A percentile compares a stretch with the other conserved stretches of the same genome.
Evolutionary conservation across 1,140 invertebrate species (phyloP).

Genomic region (Ridgeia piscesae): DNA sequence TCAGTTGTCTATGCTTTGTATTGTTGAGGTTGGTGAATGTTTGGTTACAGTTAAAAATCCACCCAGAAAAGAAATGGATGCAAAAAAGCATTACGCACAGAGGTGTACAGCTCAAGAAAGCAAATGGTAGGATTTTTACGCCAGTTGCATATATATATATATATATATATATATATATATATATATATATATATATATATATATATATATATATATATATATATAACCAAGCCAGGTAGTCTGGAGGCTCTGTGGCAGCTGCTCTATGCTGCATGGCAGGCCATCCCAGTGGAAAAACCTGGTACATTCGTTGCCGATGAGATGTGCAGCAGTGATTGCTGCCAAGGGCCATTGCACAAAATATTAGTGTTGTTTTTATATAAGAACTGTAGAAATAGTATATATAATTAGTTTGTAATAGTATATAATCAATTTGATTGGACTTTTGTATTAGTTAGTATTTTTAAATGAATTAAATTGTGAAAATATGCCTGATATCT

Average conservation of each 20-base stretch:
- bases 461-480: too few species aligned
- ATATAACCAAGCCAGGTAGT: neutral
- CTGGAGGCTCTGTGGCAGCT: conserved; percentile 12
- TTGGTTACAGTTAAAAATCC: conserved; percentile 8
- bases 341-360: conserved; percentile 13
- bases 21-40: neutral
- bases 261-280: neutral
- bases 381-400: neutral
- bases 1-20: neutral
- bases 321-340: conserved; percentile 11
- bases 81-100: conserved; percentile 20
- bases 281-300: conserved; percentile 17
- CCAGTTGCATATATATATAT: neutral
- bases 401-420: too few species aligned
- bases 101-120: conserved; percentile 8
- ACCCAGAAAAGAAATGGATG: conserved; percentile 12
- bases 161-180: too few species aligned
- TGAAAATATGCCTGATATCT: too few species aligned
- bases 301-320: conserved; percentile 11
- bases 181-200: too few species aligned
- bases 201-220: too few species aligned
- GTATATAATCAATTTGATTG: too few species aligned
- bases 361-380: conserved; percentile 11
- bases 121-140: neutral
- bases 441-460: too few species aligned